A percentile compares a stretch with the other conserved stretches of the same genome.
Evolutionary conservation across 37 sponge, comb jelly and placozoan species (phyloP).

Genomic region (Oopsacas minuta): DNA sequence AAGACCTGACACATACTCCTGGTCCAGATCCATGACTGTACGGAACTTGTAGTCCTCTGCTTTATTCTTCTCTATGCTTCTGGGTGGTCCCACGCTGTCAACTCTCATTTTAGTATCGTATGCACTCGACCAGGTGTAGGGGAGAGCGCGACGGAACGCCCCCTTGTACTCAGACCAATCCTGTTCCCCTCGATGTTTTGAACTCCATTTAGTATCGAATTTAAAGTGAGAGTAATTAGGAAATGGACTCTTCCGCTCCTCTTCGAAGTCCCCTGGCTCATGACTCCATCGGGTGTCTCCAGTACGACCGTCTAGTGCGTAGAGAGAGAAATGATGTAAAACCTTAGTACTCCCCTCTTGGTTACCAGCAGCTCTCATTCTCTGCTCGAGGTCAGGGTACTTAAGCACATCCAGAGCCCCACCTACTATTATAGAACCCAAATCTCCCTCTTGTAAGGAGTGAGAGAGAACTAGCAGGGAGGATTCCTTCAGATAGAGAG

Average conservation of each 20-base stretch:
- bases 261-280: slow-evolving; percentile 48
- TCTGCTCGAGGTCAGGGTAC: no score
- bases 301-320: slow-evolving; percentile 40
- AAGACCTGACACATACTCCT: slow-evolving; percentile 44
- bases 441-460: neutral
- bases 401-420: neutral
- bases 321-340: slow-evolving; percentile 17
- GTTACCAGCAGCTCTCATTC: neutral
- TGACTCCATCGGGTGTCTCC: slow-evolving; percentile 51
- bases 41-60: neutral
- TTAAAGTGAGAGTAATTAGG: neutral
- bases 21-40: slow-evolving; percentile 24
- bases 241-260: neutral
- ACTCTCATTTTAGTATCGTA: neutral
- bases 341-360: neutral
- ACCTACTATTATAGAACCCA: neutral
- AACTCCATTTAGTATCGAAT: neutral
- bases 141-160: neutral
- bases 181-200: neutral
- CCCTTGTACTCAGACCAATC: neutral
- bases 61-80: neutral
- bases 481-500: neutral
- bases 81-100: neutral
- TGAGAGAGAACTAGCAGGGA: neutral
- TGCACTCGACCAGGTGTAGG: slow-evolving; percentile 3